Evolutionary conservation across 35 echinoderm and acorn worm species (phyloP).

Genomic region (Anneissia japonica): DNA sequence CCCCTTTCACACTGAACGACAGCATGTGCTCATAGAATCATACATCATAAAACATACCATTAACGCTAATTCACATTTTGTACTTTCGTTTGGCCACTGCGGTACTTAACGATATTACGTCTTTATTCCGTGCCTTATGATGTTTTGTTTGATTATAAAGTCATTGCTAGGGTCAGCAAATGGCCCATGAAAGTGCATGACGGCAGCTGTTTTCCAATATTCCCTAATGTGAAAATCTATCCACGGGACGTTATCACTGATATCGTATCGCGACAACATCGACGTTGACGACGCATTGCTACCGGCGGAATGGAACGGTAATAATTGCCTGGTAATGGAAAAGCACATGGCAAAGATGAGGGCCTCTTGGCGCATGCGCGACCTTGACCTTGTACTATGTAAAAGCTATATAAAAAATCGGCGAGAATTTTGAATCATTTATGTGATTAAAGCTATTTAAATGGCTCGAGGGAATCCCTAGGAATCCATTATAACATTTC

Average conservation of each 20-base stretch:
- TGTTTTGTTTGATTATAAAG: slow-evolving; percentile 2
- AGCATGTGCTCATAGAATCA: neutral
- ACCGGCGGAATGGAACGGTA: neutral
- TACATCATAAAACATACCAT: neutral
- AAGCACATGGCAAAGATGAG: neutral
- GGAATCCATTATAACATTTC: neutral
- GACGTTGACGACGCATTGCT: neutral
- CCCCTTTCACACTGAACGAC: too few relatives aligned
- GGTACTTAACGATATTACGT: neutral
- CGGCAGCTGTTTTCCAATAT: neutral
- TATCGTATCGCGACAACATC: neutral
- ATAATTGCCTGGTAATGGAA: neutral
- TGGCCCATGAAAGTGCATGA: neutral
- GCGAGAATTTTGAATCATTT: neutral
- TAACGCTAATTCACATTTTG: neutral
- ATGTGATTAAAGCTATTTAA: neutral
- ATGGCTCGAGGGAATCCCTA: neutral
- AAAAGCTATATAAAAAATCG: neutral
- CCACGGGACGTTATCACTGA: neutral
- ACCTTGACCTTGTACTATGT: neutral
- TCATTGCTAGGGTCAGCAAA: neutral
- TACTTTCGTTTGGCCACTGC: neutral
- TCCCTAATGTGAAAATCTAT: neutral
- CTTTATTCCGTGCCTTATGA: neutral
- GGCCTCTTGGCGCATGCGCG: neutral